phyloP scores from a whole-genome alignment of 2,888 invertebrate genomes.

The Yponomeuta cagnagella region DNA sequence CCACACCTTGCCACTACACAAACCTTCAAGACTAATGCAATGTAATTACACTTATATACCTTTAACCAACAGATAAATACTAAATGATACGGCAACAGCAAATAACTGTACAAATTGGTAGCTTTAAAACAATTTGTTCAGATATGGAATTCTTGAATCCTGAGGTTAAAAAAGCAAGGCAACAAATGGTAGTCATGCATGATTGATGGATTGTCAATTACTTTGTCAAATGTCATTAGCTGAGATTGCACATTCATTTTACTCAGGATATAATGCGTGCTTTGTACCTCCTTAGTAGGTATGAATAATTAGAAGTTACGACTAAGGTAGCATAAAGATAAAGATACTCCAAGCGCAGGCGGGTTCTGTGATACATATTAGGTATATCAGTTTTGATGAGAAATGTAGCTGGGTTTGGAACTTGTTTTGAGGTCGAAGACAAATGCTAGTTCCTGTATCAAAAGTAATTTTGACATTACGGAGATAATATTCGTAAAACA shows the following conservation, averaged over 20 bases:
- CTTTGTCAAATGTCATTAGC: too few relatives aligned
- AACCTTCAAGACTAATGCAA: slow-evolving; percentile 59
- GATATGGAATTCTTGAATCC: neutral
- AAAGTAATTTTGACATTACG: slow-evolving; percentile 4
- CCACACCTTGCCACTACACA: slow-evolving; percentile 54
- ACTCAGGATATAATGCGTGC: too few relatives aligned
- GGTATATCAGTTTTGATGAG: slow-evolving; percentile 2
- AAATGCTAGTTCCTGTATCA: neutral
- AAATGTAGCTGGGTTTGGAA: slow-evolving; percentile 5
- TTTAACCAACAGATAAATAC: neutral
- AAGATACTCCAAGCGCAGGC: slow-evolving; percentile 16
- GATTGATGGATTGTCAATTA: too few relatives aligned
- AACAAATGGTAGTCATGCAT: neutral
- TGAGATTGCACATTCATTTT: too few relatives aligned
- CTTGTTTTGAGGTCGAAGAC: neutral
- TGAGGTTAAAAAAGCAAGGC: neutral
- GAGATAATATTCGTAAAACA: slow-evolving; percentile 3
- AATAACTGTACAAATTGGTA: neutral
- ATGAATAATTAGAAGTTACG: neutral
- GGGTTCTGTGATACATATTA: slow-evolving; percentile 19
- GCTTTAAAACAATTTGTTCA: neutral
- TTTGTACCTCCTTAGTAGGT: too few relatives aligned
- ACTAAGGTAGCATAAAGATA: neutral
- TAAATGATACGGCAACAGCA: neutral
- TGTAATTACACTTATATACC: slow-evolving; percentile 45